These are phyloP conservation scores for Drosophila siamana DNA, from an alignment of 2,888 invertebrate genomes.

Conservation along the genomic window DNA sequence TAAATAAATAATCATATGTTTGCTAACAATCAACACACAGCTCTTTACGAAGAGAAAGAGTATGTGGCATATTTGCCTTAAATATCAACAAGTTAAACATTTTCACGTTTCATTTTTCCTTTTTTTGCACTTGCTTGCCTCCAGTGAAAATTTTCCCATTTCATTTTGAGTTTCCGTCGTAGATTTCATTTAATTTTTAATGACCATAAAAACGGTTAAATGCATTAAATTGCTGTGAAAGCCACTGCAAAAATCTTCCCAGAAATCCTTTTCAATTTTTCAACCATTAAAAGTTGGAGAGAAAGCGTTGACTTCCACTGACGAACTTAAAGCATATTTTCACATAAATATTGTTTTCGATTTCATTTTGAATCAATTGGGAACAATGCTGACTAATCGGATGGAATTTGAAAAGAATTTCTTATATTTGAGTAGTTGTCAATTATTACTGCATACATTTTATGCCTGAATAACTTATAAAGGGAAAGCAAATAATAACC, in stretches of 20 bases:
- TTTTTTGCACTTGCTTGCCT: not conserved
- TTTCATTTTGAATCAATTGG: too few species aligned
- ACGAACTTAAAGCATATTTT: not conserved
- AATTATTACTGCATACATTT: not conserved
- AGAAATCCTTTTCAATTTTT: slow-evolving; percentile 42
- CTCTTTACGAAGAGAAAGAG: not conserved
- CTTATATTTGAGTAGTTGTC: too few species aligned
- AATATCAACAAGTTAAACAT: slow-evolving; percentile 66
- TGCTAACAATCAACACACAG: slow-evolving; percentile 4
- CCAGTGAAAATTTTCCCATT: slow-evolving; percentile 11
- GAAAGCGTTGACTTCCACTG: not conserved
- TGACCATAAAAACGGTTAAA: slow-evolving; percentile 34
- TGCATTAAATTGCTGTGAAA: slow-evolving; percentile 39
- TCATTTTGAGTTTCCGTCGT: slow-evolving; percentile 23
- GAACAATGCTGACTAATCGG: too few species aligned
- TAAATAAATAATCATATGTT: slow-evolving; percentile 40
- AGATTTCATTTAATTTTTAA: slow-evolving; percentile 60
- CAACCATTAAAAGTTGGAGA: slow-evolving; percentile 15
- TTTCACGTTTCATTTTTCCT: slow-evolving; percentile 19
- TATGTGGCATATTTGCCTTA: slow-evolving; percentile 47
- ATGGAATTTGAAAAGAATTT: too few species aligned
- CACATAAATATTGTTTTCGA: too few species aligned
- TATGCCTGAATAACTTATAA: not conserved
- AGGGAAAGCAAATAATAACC: slow-evolving; percentile 35
- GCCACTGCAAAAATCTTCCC: slow-evolving; percentile 27